A percentile compares a stretch with the other conserved stretches of the same genome.
phyloP scores from a whole-genome alignment of 2,888 invertebrate species.

The Rotaria socialis region DNA sequence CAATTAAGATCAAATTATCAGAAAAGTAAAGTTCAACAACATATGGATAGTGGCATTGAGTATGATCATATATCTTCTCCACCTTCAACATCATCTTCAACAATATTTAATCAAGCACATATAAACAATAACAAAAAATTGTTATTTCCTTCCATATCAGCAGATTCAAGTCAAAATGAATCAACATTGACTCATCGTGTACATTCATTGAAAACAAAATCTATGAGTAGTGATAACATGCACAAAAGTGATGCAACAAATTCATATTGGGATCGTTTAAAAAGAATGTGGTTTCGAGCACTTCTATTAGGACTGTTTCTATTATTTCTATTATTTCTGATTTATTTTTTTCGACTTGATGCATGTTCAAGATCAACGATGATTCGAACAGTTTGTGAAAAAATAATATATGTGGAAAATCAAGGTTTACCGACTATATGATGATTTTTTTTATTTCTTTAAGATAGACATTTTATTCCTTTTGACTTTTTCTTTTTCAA shows the following conservation, averaged over 20 bases:
- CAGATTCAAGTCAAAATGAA: background rate
- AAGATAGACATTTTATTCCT: background rate
- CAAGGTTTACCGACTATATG: constrained; percentile 24
- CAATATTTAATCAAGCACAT: background rate
- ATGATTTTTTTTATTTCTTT: background rate
- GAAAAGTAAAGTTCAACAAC: background rate
- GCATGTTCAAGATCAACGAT: background rate
- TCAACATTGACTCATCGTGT: background rate
- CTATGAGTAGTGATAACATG: background rate
- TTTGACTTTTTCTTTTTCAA: background rate
- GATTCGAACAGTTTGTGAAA: background rate
- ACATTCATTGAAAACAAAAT: background rate
- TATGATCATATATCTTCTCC: background rate
- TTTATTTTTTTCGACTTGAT: constrained; percentile 20
- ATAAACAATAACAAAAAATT: background rate
- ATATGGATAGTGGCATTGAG: background rate
- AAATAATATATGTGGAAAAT: constrained; percentile 11
- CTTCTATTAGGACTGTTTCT: background rate
- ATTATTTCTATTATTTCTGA: constrained; percentile 18
- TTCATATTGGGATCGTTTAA: constrained; percentile 1
- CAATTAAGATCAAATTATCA: background rate
- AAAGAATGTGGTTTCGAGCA: background rate
- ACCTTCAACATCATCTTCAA: background rate
- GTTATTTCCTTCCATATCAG: background rate
- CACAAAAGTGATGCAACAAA: background rate